These are phyloP conservation scores for Solenopsis fugax DNA, from an alignment of 1,140 invertebrate species.

Conservation along the genomic window DNA sequence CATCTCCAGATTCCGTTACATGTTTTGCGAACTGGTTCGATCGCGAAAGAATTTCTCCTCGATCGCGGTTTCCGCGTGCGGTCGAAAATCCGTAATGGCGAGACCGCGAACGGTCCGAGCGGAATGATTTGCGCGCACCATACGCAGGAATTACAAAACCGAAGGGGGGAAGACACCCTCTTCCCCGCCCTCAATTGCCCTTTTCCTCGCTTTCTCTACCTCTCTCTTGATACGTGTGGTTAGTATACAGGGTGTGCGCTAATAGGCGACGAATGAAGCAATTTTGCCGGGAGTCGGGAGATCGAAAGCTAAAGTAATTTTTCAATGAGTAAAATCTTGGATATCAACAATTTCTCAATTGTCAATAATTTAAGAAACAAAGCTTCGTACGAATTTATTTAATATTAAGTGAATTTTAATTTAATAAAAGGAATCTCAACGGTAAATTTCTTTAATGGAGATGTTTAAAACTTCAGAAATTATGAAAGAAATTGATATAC, in stretches of 20 bases:
- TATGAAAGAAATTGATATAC: neutral
- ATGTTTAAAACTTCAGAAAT: neutral
- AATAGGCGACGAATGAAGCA: constrained; percentile 17
- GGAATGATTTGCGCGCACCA: constrained; percentile 66
- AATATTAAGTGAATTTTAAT: neutral
- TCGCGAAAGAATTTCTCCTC: constrained; percentile 74
- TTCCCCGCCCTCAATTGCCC: constrained; percentile 7
- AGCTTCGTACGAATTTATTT: neutral
- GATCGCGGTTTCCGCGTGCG: constrained; percentile 68
- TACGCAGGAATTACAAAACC: constrained; percentile 66
- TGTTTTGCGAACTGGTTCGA: constrained; percentile 72
- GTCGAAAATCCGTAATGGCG: constrained; percentile 71
- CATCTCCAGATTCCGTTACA: constrained; percentile 71
- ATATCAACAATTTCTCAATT: neutral
- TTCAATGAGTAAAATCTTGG: neutral
- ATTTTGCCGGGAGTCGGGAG: neutral
- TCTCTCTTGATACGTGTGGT: constrained; percentile 42
- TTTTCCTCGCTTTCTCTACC: constrained; percentile 57
- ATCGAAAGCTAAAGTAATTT: neutral
- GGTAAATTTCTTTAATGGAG: neutral
- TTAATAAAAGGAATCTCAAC: neutral
- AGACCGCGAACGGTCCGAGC: constrained; percentile 51
- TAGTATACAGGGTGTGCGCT: constrained; percentile 31
- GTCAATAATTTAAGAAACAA: neutral
- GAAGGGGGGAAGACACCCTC: constrained; percentile 30